These are phyloP conservation scores for Montipora sp. DNA, from an alignment of 64 coral and sea anemone species.

Conservation along the genomic window DNA sequence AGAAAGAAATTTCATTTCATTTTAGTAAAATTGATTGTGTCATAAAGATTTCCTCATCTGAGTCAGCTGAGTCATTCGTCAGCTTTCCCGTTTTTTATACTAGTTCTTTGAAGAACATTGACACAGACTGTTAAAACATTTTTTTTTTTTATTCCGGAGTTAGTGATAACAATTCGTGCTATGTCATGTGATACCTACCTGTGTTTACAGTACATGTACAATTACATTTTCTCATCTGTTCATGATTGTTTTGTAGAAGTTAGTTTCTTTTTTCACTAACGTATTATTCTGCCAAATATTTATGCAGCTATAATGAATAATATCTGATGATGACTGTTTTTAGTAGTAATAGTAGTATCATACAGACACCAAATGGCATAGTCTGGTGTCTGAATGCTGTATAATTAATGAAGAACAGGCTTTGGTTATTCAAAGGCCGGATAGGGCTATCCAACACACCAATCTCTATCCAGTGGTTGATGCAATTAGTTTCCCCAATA, in stretches of 20 bases:
- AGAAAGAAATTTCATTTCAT: constrained; percentile 32
- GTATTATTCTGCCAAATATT: constrained; percentile 30
- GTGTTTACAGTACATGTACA: neutral
- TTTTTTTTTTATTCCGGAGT: neutral
- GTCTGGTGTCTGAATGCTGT: constrained; percentile 11
- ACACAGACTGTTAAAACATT: too few species aligned
- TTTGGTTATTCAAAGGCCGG: too few species aligned
- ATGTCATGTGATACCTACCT: constrained; percentile 29
- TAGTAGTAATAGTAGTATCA: neutral
- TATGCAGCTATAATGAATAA: constrained; percentile 6
- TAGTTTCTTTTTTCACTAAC: constrained; percentile 4
- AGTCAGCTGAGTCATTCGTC: constrained; percentile 34
- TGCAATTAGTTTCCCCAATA: too few species aligned
- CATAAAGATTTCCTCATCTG: constrained; percentile 9
- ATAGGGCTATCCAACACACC: too few species aligned
- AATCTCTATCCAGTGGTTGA: too few species aligned
- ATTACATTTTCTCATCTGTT: neutral
- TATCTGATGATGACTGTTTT: neutral
- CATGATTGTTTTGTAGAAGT: constrained; percentile 12
- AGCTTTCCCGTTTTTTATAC: neutral
- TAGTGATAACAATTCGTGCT: neutral
- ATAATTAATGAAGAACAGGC: constrained; percentile 1
- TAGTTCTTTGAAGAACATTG: constrained; percentile 8
- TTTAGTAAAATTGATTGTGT: constrained; percentile 21
- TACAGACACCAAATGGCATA: neutral